Evolutionary conservation across 2,888 invertebrate genomes (phyloP), one percentile per base, ranked within the genome.

Genomic region (Pediacus dermestoides): DNA sequence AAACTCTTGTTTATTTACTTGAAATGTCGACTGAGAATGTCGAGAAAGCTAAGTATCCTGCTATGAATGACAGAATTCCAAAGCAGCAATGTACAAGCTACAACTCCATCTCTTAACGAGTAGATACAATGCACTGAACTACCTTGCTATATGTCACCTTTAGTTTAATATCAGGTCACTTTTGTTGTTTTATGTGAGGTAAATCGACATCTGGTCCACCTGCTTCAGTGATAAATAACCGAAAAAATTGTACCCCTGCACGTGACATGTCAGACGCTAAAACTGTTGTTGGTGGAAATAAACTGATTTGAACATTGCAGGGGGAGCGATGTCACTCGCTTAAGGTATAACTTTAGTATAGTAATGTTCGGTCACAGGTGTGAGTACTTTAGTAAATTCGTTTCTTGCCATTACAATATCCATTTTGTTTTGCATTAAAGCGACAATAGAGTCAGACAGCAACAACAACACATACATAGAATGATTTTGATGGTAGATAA

Each of bases 351-450:
- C 4, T 23, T 18, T 23, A 23, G 10, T 23, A 23, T 9, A 23
- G 23, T 23, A 23, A 23, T 23, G 23, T 18, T 31, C 46, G 43
- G 56, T 37, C 58, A 50, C 61, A 61, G 61, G 60, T 60, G 60
- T 44, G 32, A 34, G 48, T 55, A 54, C 58, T 58, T 55, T 48
- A 44, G 48, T 53, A 61, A 61, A 61, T 60, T 58, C 53, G 55
- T 58, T 60, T 50, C 48, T 44, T 46, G 48, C 56, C 47, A 55
- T 60, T 58, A 60, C 58, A 55, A 57, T 56, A 57, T 52, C 57
- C 55, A 58, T 58, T 58, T 55, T 53, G 53, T 53, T 54, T 50
- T 50, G 44, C 52, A 56, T 54, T 57, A 58, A 41, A 42, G 41
- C 35, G 39, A 46, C 51, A 55, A 51, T 54, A 46, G 51, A 55